Percentiles rank a stretch among this genome's conserved stretches.
phyloP scores from a whole-genome alignment of 2,888 invertebrate genomes.

The Penaeus monodon region DNA sequence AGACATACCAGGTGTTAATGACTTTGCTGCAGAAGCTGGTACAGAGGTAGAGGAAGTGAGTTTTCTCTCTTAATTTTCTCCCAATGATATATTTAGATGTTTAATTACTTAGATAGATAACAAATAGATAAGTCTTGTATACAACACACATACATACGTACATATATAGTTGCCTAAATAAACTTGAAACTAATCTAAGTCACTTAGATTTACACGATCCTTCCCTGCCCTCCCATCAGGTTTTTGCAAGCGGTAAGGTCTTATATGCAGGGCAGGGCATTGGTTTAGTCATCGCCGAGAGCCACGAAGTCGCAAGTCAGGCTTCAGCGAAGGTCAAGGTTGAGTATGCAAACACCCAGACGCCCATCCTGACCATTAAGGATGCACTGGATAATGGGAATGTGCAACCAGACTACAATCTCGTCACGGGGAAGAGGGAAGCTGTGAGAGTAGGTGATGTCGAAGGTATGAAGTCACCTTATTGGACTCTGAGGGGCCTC shows the following conservation, averaged over 20 bases:
- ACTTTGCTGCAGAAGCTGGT: slow-evolving; percentile 16
- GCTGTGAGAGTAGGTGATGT: no score
- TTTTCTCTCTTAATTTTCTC: neutral
- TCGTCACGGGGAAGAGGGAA: no score
- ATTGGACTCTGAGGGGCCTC: no score
- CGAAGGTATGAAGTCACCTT: no score
- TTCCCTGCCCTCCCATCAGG: slow-evolving; percentile 59
- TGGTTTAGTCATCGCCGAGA: slow-evolving; percentile 80
- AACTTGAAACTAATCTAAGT: no score
- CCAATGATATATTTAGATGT: no score
- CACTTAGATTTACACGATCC: no score
- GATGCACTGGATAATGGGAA: neutral
- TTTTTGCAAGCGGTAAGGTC: slow-evolving; percentile 73
- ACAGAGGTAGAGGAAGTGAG: neutral
- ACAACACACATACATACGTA: no score
- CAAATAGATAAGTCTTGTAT: no score
- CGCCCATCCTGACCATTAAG: slow-evolving; percentile 8
- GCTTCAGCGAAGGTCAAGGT: slow-evolving; percentile 76
- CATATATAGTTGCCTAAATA: no score
- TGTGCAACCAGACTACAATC: no score
- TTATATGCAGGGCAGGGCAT: slow-evolving; percentile 80
- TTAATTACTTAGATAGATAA: no score
- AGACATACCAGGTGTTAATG: slow-evolving; percentile 69
- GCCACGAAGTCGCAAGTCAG: slow-evolving; percentile 74
- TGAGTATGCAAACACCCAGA: slow-evolving; percentile 71